These are phyloP conservation scores for Poeciliopsis gracilis DNA, from an alignment of 2,797 vertebrate species.

Conservation along the genomic window DNA sequence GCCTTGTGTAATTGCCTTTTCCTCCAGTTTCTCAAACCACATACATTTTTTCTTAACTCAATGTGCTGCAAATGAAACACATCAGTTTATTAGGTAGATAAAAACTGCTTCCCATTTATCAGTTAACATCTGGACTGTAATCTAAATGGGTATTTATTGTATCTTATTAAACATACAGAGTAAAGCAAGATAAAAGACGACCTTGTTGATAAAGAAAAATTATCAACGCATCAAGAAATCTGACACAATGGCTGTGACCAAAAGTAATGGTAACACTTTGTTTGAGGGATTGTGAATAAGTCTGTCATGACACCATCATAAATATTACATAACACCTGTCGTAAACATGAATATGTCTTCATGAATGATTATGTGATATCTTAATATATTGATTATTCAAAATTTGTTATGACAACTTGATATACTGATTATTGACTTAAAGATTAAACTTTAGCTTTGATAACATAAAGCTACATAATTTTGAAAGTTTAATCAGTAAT, in stretches of 20 bases:
- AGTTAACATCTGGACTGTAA: neutral
- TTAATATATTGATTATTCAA: no score
- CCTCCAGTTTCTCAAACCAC: neutral
- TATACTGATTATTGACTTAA: no score
- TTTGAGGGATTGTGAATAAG: no score
- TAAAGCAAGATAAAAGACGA: neutral
- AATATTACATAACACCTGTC: no score
- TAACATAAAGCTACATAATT: no score
- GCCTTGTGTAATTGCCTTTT: neutral
- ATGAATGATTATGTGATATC: no score
- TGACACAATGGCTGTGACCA: constrained; percentile 4
- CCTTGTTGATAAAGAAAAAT: constrained; percentile 7
- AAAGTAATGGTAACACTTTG: neutral
- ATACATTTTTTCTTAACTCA: neutral
- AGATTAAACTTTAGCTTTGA: no score
- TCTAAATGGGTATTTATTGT: neutral
- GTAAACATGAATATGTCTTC: no score
- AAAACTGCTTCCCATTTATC: neutral
- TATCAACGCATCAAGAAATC: constrained; percentile 16
- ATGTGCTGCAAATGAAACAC: neutral
- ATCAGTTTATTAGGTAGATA: neutral
- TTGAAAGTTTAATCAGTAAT: no score
- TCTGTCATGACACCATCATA: no score
- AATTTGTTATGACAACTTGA: no score
- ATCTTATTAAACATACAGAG: neutral